These are phyloP conservation scores for Triplophysa dalaica DNA, from an alignment of 2,113 vertebrate species.

Conservation along the genomic window DNA sequence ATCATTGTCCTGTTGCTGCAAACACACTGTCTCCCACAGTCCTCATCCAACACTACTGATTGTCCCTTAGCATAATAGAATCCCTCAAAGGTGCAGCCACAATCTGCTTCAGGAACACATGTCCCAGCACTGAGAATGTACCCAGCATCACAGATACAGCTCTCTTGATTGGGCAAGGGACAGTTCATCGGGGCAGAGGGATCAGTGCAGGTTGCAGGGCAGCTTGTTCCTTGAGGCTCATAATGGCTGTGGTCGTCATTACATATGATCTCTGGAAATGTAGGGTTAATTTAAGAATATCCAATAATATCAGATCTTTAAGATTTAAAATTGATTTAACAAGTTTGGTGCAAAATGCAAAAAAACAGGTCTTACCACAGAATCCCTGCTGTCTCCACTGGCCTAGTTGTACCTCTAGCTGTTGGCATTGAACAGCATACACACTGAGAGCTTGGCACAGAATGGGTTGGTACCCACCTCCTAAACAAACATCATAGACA, in stretches of 20 bases:
- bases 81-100: constrained; percentile 67
- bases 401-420: constrained; percentile 44
- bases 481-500: constrained; percentile 63
- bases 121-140: constrained; percentile 60
- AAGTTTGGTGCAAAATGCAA: not conserved
- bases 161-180: constrained; percentile 56
- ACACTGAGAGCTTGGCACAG: constrained; percentile 63
- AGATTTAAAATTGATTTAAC: not conserved
- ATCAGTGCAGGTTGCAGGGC: constrained; percentile 64
- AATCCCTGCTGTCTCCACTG: constrained; percentile 63
- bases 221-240: constrained; percentile 61
- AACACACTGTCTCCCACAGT: constrained; percentile 63
- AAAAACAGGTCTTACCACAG: constrained; percentile 58
- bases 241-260: constrained; percentile 64
- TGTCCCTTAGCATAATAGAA: constrained; percentile 63
- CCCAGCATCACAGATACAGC: constrained; percentile 66
- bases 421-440: constrained; percentile 66
- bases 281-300: not conserved
- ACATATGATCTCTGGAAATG: constrained; percentile 59
- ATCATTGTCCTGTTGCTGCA: constrained; percentile 57
- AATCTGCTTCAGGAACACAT: constrained; percentile 60
- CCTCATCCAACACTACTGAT: constrained; percentile 51
- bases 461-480: constrained; percentile 59
- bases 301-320: not conserved
- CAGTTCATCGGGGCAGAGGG: constrained; percentile 60